Conservation (phyloP, 1,140 invertebrate species). For the Notospermus geniculatus region DNA sequence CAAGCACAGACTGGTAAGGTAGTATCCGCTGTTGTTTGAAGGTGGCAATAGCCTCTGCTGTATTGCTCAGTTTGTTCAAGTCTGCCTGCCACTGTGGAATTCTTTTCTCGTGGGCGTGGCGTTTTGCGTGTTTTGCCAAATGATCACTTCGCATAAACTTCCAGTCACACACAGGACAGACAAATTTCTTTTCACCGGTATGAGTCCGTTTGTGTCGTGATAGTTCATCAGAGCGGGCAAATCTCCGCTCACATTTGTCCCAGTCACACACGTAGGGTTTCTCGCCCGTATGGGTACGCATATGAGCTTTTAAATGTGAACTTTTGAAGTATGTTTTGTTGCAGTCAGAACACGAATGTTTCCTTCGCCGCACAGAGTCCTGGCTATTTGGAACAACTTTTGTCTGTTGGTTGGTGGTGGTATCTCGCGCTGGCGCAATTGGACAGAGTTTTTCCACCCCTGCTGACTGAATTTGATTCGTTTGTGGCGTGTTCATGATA, state of each 20-base stretch:
- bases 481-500: no score
- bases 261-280: slow-evolving; percentile 70
- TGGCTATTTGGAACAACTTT: no score
- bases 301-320: slow-evolving; percentile 74
- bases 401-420: no score
- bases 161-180: slow-evolving; percentile 79
- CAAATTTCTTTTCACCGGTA: slow-evolving; percentile 93
- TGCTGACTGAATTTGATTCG: no score
- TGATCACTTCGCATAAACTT: slow-evolving; percentile 83
- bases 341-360: slow-evolving; percentile 87
- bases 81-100: not conserved
- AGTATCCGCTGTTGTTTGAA: no score
- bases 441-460: no score
- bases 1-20: no score
- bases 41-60: no score
- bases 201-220: slow-evolving; percentile 84
- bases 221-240: slow-evolving; percentile 92
- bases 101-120: slow-evolving; percentile 34
- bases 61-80: slow-evolving; percentile 1
- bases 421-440: no score
- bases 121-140: slow-evolving; percentile 55
- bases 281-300: slow-evolving; percentile 56
- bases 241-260: slow-evolving; percentile 82
- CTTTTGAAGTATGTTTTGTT: slow-evolving; percentile 90
- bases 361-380: not conserved